Conservation (phyloP, 2,888 invertebrate genomes). For the Dyspetes luteomarginatus region DNA sequence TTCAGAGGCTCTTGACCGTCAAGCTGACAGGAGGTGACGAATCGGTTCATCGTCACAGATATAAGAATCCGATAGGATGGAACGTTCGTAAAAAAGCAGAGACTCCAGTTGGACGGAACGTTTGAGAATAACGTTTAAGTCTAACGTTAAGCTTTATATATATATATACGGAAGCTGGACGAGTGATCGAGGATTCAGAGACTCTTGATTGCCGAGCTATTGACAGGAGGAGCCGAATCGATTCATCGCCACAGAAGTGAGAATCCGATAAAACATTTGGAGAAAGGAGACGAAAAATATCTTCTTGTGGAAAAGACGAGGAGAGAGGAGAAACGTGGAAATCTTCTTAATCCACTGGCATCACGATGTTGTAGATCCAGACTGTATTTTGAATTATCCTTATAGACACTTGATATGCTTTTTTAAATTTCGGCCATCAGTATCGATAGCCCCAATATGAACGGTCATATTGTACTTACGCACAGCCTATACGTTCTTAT, state of each 20-base stretch:
- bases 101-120: too few relatives aligned
- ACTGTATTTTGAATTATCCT: too few relatives aligned
- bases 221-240: constrained; percentile 48
- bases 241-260: constrained; percentile 6
- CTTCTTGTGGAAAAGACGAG: neutral
- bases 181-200: constrained; percentile 11
- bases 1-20: constrained; percentile 30
- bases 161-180: neutral
- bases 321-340: constrained; percentile 1
- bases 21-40: constrained; percentile 42
- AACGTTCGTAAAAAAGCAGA: too few relatives aligned
- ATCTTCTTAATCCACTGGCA: constrained; percentile 6
- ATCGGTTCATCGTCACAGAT: constrained; percentile 22
- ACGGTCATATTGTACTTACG: too few relatives aligned
- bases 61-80: constrained; percentile 1
- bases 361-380: too few relatives aligned
- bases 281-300: constrained; percentile 11
- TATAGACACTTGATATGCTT: too few relatives aligned
- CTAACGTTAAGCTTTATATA: too few relatives aligned
- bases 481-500: too few relatives aligned
- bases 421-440: too few relatives aligned
- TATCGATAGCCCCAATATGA: too few relatives aligned
- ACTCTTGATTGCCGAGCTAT: constrained; percentile 28
- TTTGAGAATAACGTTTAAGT: too few relatives aligned
- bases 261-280: neutral